Evolutionary conservation across 2,797 vertebrate genomes (phyloP), one percentile per base, ranked within the genome.

Genomic region (Arctocebus calabarensis): DNA sequence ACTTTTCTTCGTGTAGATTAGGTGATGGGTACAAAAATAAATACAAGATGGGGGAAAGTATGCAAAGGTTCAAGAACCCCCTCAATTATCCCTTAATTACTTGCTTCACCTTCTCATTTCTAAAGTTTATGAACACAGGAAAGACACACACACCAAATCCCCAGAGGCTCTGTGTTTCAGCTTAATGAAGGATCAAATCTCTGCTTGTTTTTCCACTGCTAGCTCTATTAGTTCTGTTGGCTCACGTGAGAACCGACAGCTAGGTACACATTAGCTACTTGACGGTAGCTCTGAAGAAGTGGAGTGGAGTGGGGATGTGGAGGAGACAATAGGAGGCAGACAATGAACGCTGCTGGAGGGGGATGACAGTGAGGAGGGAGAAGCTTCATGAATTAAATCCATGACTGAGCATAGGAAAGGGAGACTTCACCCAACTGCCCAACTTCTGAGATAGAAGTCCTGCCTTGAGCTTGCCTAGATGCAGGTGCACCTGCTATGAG

Each of bases 151-250:
- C 2, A 78, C 2, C 45, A 27, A 92, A 43, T 48, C 19, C 64
- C 25, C 37, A 48, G 34, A n/a, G 77, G 43, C 34, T 22, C 59
- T 27, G 13, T 23, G 20, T 87, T 96, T 83, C 52, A 82, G 82
- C 20, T 75, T 85, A 93, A 78, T 0, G 19, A 88, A 70, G 48
- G 70, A 62, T 87, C 27, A 45, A 34, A 74, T 79, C 62, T 92
- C 87, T 88, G 89, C 81, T 93, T 94, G 90, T 79, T 89, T 97
- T 96, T 87, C 88, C 73, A 87, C 32, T 40, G 22, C 34, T 34
- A 37, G 48, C 48, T 94, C 40, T 62, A 4, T 93, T 75, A 95
- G 29, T 48, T 88, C 70, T 85, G 0, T 37, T 88, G 85, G 64
- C 22, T 97, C 71, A 74, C 10, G 0, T 45, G 84, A 81, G 62